Evolutionary conservation across 2,113 vertebrate species (phyloP), one percentile per base, ranked within the genome.

Genomic region (Tretioscincus oriximinensis): DNA sequence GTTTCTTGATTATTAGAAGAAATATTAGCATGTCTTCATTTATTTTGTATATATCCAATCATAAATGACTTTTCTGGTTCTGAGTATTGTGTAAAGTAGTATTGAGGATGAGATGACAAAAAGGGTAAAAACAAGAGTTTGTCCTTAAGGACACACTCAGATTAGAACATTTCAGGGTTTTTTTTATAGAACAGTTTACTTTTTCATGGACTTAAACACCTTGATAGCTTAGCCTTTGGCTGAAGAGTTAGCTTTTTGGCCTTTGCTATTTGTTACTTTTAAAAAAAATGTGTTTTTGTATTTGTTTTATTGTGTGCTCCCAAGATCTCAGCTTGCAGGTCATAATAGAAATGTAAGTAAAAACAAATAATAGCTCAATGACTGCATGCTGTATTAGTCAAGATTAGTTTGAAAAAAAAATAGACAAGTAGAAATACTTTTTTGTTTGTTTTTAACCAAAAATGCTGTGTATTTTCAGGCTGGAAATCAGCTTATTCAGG

Each of bases 401-500:
- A 21, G 45, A 21, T 41, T 35, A 26, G 35, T 74, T 65, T 47
- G 64, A 68, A 75, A 74, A 67, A 78, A 58, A 18, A 24, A 67
- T 18, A 1, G n/a, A 10, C 20, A 31, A 67, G 9, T 68, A 70
- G 66, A 61, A 71, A 41, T 61, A 76, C 11, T 9, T 31, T 7
- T 24, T 3, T 24, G 20, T 14, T 28, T 21, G 18, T 21, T 21
- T 70, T 80, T 80, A 3, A 80, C 29, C 47, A 54, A 80, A 31
- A 80, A 4, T 10, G 0, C 21, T 88, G 0, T 86, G 1, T 90
- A 78, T 76, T 54, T 77, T 16, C 85, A 99, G 97, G 86, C 87
- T 81, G 96, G 96, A 81, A 92, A 93, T 85, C 88, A 94, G 1
- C 91, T 98, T 90, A 70, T 96, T 74, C 76, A 81, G 60, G 91